Evolutionary conservation across 2,113 vertebrate species (phyloP), one percentile per base, ranked within the genome.

Genomic region (Phalacrocorax carbo): DNA sequence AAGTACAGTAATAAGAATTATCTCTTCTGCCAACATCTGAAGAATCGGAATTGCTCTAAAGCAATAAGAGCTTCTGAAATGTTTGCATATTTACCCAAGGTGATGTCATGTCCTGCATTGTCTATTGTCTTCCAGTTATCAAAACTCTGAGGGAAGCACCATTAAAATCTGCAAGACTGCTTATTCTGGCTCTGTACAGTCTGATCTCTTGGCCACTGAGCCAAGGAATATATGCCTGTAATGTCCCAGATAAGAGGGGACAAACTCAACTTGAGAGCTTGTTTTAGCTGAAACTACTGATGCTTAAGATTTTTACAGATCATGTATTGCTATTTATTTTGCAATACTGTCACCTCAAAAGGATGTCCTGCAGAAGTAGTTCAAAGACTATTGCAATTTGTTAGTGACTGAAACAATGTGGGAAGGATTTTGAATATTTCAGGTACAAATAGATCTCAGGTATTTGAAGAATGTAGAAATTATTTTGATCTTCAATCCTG

Each of bases 391-490:
- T 25, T 60, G 57, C 10, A 19, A 1, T 68, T 9, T 62, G 19
- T 70, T 87, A 38, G 13, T 77, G 36, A 17, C 64, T 75, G 34
- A 78, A 64, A 46, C 25, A 14, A 4, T 69, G 9, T 51, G 38
- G 60, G 34, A 70, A 46, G 1, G 11, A 15, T 83, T 86, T 76
- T 42, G 12, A 57, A 5, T 64, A 26, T 83, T 81, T 73, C 17
- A 11, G 38, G 7, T 54, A 29, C 11, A 73, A 40, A 15, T 30
- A 8, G 19, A 66, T 60, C n/a, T 61, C 2, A 0, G 0, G 2
- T 51, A 48, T 79, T 76, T 72, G 51, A 80, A 83, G 23, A 81
- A 73, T 17, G 2, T 25, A 19, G 36, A 84, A n/a, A 30, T 60
- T 0, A 20, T 57, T 82, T 72, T 81, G 3, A 18, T 79, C 49